Evolutionary conservation across 2,888 invertebrate species (phyloP), one percentile per base, ranked within the genome.

Genomic region (Nemotelus pantherinus): DNA sequence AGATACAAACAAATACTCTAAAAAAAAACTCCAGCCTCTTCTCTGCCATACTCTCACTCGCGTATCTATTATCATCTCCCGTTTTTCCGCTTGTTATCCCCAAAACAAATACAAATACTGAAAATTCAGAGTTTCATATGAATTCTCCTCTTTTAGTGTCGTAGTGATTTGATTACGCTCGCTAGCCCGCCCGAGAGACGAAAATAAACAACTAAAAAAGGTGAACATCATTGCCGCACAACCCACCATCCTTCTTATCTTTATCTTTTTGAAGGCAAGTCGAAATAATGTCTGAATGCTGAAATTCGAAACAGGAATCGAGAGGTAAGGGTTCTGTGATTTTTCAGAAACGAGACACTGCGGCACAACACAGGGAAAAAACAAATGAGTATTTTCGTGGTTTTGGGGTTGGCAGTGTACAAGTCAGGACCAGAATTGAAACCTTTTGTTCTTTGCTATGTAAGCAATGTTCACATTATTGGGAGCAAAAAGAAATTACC

Each of bases 1-100:
- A n/a, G 43, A 43, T 5, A 70, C 43, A 10, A 9, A 63, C 43
- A 63, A 7, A 70, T 9, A 70, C 70, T 41, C 25, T 53, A 41
- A 53, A n/a, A 4, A 43, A 70, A 70, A 53, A 70, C 55, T 10
- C n/a, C 53, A 55, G 5, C 43, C 9, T 6, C 3, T 6, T n/a
- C 55, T 7, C 68, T 50, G 50, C 39, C 55, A 7, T 45, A 4
- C 10, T 3, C 7, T 10, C 65, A 65, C 45, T 55, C 39, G 6
- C 50, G 53, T 70, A 70, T 6, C 60, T 25, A 60, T 10, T 7
- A 60, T 60, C 60, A 7, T 7, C 57, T 48, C 44, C 72, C 58
- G 7, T 74, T 74, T 74, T 63, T 74, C 74, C 63, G 74, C 74
- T 74, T 74, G 74, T 74, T 74, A 74, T 74, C 74, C 74, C 74